Evolutionary conservation across 2,888 invertebrate species (phyloP).

Genomic region (Perithous albicinctus): DNA sequence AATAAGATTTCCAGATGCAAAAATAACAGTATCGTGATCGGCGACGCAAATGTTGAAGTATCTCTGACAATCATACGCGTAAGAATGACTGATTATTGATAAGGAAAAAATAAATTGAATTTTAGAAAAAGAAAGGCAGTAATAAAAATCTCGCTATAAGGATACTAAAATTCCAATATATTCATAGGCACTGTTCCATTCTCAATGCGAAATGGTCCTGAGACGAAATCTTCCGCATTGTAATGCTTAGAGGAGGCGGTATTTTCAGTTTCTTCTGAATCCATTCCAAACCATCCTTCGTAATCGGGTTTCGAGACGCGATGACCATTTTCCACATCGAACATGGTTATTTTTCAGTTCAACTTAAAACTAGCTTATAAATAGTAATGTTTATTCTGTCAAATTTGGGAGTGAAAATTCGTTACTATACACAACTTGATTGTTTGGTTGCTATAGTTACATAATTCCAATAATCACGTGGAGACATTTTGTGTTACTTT

Average conservation of each 20-base stretch:
- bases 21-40: slow-evolving; percentile 91
- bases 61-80: slow-evolving; percentile 93
- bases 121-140: slow-evolving; percentile 65
- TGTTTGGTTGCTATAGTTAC: slow-evolving; percentile 54
- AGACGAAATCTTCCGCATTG: slow-evolving; percentile 86
- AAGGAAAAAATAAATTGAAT: slow-evolving; percentile 26
- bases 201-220: slow-evolving; percentile 86
- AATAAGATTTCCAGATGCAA: slow-evolving; percentile 93
- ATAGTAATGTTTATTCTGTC: not conserved
- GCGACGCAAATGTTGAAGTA: slow-evolving; percentile 92
- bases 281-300: slow-evolving; percentile 58
- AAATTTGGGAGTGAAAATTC: not conserved
- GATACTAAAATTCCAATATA: slow-evolving; percentile 90
- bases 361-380: not conserved
- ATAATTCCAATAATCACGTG: not conserved
- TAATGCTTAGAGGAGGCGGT: slow-evolving; percentile 72
- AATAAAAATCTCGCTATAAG: slow-evolving; percentile 83
- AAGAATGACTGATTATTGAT: slow-evolving; percentile 89
- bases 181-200: slow-evolving; percentile 87
- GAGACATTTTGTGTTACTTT: not conserved
- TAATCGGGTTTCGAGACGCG: slow-evolving; percentile 43
- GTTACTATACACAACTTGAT: not conserved
- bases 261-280: slow-evolving; percentile 56
- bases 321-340: slow-evolving; percentile 41
- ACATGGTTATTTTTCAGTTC: slow-evolving; percentile 23